phyloP scores from a whole-genome alignment of 2,888 invertebrate species.

The Habroteleia sp. region DNA sequence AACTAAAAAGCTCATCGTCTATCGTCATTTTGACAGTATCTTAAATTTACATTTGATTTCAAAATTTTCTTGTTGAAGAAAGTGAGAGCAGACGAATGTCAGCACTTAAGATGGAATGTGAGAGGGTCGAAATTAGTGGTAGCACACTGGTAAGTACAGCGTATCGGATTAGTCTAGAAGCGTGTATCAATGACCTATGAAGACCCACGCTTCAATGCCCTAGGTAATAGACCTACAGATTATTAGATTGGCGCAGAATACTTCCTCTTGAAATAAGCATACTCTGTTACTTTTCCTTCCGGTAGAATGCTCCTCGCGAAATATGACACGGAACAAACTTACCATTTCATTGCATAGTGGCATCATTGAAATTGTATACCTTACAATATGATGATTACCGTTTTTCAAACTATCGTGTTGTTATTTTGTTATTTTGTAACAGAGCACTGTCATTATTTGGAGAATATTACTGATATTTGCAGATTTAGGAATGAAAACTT shows the following conservation, averaged over 20 bases:
- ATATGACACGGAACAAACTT: conserved; percentile 49
- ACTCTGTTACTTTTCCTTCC: conserved; percentile 53
- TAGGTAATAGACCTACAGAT: conserved; percentile 48
- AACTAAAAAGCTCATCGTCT: conserved; percentile 68
- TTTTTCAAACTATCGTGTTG: conserved; percentile 24
- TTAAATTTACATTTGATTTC: conserved; percentile 76
- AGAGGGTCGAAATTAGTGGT: conserved; percentile 56
- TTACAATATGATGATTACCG: conserved; percentile 39
- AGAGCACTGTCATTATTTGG: conserved; percentile 14
- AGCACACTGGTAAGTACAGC: conserved; percentile 39
- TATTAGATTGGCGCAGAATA: conserved; percentile 45
- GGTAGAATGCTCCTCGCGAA: conserved; percentile 38
- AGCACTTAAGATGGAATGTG: conserved; percentile 51
- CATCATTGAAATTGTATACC: conserved; percentile 46
- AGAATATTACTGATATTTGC: conserved; percentile 32
- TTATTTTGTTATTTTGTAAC: conserved; percentile 28
- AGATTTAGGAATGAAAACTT: conserved; percentile 31
- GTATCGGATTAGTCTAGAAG: conserved; percentile 45
- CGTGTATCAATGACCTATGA: conserved; percentile 50
- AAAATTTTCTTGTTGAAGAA: conserved; percentile 62
- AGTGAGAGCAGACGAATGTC: conserved; percentile 66
- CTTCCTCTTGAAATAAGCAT: conserved; percentile 43
- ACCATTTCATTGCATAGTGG: conserved; percentile 33
- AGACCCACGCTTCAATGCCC: conserved; percentile 53
- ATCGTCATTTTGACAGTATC: conserved; percentile 46